Evolutionary conservation across 2,888 invertebrate genomes (phyloP).

Genomic region (Netelia fuscicornis): DNA sequence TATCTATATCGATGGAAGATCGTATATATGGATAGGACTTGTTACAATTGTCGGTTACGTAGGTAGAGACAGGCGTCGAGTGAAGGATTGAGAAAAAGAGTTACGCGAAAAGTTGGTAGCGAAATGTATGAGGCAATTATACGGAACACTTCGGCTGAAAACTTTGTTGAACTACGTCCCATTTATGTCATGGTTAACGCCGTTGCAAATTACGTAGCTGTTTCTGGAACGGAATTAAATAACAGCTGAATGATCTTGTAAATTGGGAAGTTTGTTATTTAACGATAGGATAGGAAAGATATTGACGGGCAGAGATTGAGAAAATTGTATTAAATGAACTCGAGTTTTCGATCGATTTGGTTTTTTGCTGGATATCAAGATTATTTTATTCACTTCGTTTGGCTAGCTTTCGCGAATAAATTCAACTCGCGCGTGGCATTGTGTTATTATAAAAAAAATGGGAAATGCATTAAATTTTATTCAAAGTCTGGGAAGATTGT

Average conservation of each 20-base stretch:
- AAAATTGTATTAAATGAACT: no score
- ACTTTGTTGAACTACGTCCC: background rate
- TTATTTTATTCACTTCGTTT: no score
- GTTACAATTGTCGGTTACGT: slow-evolving; percentile 30
- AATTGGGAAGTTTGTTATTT: no score
- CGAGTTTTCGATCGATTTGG: no score
- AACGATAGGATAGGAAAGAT: no score
- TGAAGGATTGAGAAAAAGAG: slow-evolving; percentile 28
- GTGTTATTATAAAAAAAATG: background rate
- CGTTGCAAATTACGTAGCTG: background rate
- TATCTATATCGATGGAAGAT: background rate
- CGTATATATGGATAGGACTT: slow-evolving; percentile 4
- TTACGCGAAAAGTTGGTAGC: slow-evolving; percentile 21
- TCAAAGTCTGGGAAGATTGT: background rate
- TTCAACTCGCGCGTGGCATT: no score
- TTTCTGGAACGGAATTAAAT: background rate
- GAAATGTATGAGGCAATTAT: background rate
- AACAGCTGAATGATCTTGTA: no score
- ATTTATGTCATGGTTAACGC: background rate
- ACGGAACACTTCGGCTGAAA: background rate
- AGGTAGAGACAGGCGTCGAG: slow-evolving; percentile 41
- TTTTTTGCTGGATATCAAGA: no score
- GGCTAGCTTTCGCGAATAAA: no score
- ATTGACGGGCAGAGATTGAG: no score
- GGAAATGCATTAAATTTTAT: background rate